These are phyloP conservation scores for Magallana ariakensis DNA, from an alignment of 1,140 invertebrate genomes.

Conservation along the genomic window DNA sequence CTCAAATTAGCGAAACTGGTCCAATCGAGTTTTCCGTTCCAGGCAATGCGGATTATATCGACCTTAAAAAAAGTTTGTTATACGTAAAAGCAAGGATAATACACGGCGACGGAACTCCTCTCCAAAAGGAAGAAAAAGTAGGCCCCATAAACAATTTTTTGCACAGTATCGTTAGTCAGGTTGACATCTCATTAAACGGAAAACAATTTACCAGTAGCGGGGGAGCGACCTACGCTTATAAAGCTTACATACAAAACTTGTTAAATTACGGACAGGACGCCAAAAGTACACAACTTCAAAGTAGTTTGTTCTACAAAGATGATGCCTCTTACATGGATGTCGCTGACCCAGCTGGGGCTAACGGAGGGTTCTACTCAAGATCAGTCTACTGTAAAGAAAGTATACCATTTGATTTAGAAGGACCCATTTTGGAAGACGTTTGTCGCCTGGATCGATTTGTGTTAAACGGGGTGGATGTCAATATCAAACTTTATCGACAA, in stretches of 20 bases:
- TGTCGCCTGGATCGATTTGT: constrained; percentile 35
- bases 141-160: constrained; percentile 41
- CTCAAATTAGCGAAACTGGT: constrained; percentile 25
- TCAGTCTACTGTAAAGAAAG: background rate
- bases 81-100: constrained; percentile 36
- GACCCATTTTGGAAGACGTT: constrained; percentile 30
- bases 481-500: background rate
- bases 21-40: constrained; percentile 40
- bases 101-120: background rate
- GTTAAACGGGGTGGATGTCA: constrained; percentile 20
- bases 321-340: background rate
- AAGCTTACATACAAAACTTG: constrained; percentile 16
- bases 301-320: constrained; percentile 8
- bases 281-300: background rate
- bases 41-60: constrained; percentile 35
- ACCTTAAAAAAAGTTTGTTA: constrained; percentile 19
- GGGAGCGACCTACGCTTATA: constrained; percentile 35
- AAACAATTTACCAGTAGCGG: background rate
- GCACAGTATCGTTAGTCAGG: background rate
- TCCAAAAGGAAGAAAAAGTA: constrained; percentile 16
- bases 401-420: constrained; percentile 22
- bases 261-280: constrained; percentile 34
- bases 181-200: constrained; percentile 29
- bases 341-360: background rate
- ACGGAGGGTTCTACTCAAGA: background rate